Percentiles rank a stretch among this genome's conserved stretches.
These are phyloP conservation scores for Struthidea cinerea DNA, from an alignment of 2,113 vertebrate species.

Conservation along the genomic window DNA sequence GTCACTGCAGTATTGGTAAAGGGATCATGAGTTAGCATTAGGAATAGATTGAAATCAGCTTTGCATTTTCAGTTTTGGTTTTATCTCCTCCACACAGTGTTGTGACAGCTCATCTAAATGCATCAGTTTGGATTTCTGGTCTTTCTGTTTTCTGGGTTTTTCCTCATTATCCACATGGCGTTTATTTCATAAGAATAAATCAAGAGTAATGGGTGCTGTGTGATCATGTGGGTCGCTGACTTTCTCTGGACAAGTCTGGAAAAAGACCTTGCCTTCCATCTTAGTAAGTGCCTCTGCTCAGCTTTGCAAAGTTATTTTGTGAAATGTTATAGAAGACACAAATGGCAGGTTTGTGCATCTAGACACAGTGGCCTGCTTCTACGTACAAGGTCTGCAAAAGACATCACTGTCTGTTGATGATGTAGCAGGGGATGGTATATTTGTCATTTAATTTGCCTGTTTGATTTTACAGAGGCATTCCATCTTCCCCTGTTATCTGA, in stretches of 20 bases:
- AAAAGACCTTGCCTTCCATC: neutral
- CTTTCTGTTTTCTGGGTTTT: neutral
- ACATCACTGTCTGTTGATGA: constrained; percentile 1
- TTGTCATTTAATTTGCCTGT: constrained; percentile 32
- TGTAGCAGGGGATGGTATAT: neutral
- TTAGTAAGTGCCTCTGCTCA: neutral
- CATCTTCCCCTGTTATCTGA: neutral
- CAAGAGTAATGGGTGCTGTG: neutral
- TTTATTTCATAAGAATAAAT: neutral
- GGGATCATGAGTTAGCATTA: neutral
- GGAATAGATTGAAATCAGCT: neutral
- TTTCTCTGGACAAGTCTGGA: constrained; percentile 8
- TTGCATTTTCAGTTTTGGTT: neutral
- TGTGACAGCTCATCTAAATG: neutral
- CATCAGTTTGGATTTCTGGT: neutral
- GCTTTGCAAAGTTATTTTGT: neutral
- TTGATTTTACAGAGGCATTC: neutral
- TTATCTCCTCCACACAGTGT: neutral
- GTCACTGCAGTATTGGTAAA: neutral
- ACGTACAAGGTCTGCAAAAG: neutral
- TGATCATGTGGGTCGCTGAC: neutral
- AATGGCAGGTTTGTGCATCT: neutral
- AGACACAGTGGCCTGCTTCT: neutral
- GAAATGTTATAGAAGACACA: constrained; percentile 13
- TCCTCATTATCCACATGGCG: neutral